phyloP scores from a whole-genome alignment of 2,888 invertebrate species.

The Eilema depressum region DNA sequence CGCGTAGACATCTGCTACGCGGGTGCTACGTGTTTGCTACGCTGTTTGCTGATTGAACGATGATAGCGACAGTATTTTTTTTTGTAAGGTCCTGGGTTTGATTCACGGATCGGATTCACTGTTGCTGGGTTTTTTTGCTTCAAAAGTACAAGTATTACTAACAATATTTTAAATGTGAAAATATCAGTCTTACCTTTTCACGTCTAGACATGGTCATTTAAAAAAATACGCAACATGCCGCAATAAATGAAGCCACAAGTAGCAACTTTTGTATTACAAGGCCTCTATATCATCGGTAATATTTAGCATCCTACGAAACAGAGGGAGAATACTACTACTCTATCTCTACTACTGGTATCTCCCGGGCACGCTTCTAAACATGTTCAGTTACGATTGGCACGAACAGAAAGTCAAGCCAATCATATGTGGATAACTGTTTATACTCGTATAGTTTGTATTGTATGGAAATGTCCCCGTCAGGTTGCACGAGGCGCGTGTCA shows the following conservation, averaged over 20 bases:
- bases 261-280: background rate
- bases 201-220: no score
- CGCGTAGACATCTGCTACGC: slow-evolving; percentile 17
- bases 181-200: no score
- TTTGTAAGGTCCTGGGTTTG: background rate
- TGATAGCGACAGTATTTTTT: background rate
- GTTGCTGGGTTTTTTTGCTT: background rate
- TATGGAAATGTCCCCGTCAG: background rate
- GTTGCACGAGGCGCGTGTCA: background rate
- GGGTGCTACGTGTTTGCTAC: slow-evolving; percentile 10
- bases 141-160: background rate
- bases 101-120: background rate
- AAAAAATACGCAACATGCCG: no score
- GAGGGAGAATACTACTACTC: no score
- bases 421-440: no score
- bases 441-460: background rate
- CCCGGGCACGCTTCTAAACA: background rate
- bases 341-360: background rate
- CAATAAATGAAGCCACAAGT: no score
- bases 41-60: background rate
- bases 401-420: no score
- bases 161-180: no score
- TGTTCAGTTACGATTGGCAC: no score
- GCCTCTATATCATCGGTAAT: background rate
- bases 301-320: background rate